Percentiles rank a stretch among this genome's conserved stretches.
Conservation (phyloP, 1,140 invertebrate species). For the Ooceraea biroi region DNA sequence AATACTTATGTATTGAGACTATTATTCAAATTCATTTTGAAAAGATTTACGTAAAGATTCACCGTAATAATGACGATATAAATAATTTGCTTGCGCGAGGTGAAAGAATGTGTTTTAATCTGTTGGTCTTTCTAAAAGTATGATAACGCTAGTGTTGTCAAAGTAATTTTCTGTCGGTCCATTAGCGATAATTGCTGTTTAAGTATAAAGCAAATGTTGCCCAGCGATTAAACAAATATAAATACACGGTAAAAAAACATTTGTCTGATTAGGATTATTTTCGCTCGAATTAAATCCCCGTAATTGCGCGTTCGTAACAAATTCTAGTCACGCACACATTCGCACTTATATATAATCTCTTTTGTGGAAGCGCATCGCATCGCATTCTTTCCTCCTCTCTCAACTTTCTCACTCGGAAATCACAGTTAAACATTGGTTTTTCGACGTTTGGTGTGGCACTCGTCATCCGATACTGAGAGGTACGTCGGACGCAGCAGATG, state of each 20-base stretch:
- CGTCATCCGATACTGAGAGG: conserved; percentile 61
- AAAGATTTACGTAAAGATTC: conserved; percentile 5
- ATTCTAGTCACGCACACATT: conserved; percentile 55
- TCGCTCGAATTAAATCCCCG: conserved; percentile 49
- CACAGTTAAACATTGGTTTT: conserved; percentile 76
- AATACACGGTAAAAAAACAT: conserved; percentile 39
- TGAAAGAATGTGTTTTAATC: conserved; percentile 23
- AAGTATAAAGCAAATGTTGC: background rate
- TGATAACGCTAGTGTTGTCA: background rate
- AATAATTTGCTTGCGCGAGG: conserved; percentile 17
- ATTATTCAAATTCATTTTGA: background rate
- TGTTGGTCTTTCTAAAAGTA: conserved; percentile 13
- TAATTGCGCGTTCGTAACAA: conserved; percentile 61
- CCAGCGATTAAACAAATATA: background rate
- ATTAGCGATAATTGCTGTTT: no score
- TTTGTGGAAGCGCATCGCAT: conserved; percentile 57
- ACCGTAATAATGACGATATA: conserved; percentile 31
- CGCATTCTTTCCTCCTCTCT: conserved; percentile 59
- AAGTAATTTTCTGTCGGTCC: background rate
- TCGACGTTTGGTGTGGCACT: conserved; percentile 69
- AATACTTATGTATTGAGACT: background rate
- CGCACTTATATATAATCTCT: conserved; percentile 56
- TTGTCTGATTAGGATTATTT: conserved; percentile 29
- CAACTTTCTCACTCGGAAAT: conserved; percentile 75
- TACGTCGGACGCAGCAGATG: conserved; percentile 19